A percentile compares a stretch with the other conserved stretches of the same genome.
Evolutionary conservation across 2,113 vertebrate species (phyloP).

Genomic region (Argyrosomus japonicus): DNA sequence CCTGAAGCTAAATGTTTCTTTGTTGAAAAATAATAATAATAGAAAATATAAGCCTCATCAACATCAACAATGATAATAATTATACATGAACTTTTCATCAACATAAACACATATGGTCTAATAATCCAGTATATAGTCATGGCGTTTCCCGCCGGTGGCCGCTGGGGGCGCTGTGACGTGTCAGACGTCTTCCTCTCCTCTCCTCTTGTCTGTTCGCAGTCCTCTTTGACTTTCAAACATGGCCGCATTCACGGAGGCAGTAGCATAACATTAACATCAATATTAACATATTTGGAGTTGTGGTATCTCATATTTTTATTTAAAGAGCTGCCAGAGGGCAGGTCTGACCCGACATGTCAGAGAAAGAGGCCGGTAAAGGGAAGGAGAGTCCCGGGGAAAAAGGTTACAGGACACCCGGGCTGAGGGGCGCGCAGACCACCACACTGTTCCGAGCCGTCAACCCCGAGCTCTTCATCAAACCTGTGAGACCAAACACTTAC

Average conservation of each 20-base stretch:
- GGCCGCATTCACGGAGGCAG: neutral
- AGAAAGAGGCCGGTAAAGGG: constrained; percentile 73
- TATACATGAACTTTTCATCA: no score
- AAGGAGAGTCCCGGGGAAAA: constrained; percentile 78
- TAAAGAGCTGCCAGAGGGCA: fast-evolving
- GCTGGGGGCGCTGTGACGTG: constrained; percentile 40
- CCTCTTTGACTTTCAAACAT: constrained; percentile 36
- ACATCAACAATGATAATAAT: no score
- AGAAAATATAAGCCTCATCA: no score
- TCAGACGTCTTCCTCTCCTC: neutral
- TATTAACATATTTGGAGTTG: fast-evolving
- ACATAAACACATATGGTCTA: no score
- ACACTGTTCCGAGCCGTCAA: constrained; percentile 94
- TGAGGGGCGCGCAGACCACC: constrained; percentile 88
- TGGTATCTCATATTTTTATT: fast-evolving
- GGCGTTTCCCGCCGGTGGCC: neutral
- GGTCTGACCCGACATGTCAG: constrained; percentile 81
- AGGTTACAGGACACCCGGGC: constrained; percentile 83
- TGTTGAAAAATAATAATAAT: no score
- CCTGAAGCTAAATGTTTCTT: no score
- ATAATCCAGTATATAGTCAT: no score
- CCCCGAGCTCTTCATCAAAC: constrained; percentile 97
- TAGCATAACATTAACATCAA: neutral
- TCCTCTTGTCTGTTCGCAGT: neutral
- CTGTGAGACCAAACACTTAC: constrained; percentile 84